Conservation (phyloP, 1,140 invertebrate species). For the Mercenaria mercenaria region DNA sequence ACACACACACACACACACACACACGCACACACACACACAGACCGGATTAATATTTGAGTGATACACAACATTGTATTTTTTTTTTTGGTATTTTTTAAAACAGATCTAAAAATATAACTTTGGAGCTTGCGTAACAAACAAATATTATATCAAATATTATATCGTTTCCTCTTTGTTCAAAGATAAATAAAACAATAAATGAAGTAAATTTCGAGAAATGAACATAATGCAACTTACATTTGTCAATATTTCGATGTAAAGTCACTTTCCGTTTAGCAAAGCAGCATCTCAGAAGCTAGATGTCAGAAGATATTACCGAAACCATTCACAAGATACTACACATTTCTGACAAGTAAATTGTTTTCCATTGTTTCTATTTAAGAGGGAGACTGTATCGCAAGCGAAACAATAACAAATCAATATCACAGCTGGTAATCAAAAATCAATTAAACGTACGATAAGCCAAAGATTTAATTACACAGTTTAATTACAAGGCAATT, state of each 20-base stretch:
- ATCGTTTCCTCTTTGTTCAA: background rate
- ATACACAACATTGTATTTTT: too few relatives aligned
- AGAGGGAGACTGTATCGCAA: background rate
- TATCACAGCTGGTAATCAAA: background rate
- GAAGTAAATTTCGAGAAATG: too few relatives aligned
- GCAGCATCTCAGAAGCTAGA: background rate
- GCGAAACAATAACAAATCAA: background rate
- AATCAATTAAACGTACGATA: background rate
- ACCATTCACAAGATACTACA: background rate
- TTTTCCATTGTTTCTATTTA: background rate
- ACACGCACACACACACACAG: too few relatives aligned
- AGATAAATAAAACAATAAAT: background rate
- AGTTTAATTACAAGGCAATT: background rate
- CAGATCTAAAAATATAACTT: too few relatives aligned
- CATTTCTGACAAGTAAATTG: background rate
- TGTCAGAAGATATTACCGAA: background rate
- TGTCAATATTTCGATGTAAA: background rate
- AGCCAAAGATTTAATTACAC: background rate
- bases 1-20: too few relatives aligned
- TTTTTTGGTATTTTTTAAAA: too few relatives aligned
- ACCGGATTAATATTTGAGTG: too few relatives aligned
- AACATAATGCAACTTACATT: background rate
- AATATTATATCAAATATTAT: background rate
- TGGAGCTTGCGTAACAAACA: too few relatives aligned
- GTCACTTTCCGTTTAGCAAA: background rate